Evolutionary conservation across 2,113 vertebrate species (phyloP), one percentile per base, ranked within the genome.

Genomic region (Myrmecophaga tridactyla): DNA sequence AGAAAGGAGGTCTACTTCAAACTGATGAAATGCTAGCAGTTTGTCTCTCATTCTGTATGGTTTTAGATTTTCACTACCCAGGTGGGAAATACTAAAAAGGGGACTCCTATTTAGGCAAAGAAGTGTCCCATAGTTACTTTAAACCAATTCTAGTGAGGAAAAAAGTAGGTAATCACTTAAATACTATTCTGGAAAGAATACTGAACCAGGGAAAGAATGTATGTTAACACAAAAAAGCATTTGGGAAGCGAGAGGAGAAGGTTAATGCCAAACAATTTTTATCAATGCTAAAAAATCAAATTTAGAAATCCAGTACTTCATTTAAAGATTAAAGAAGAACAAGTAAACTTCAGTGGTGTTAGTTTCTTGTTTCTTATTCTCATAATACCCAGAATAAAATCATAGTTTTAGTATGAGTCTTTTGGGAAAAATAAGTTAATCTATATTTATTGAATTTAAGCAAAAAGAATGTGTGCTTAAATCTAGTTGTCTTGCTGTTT

Each of bases 1-100:
- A 95, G 36, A 96, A 94, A 70, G 48, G 3, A 92, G 10, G 17
- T 86, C 36, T 94, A 73, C n/a, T 94, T 96, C 34, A 88, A 23
- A 92, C 8, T 65, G 7, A 92, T 23, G 13, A 88, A 86, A 96
- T 85, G 60, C 36, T n/a, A 90, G n/a, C 56, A 73, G 36, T 85
- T 21, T 72, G 23, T 43, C 67, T 43, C 14, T 53, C 6, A 70
- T 43, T 85, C 46, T 86, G n/a, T 48, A 56, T n/a, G 25, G 31
- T n/a, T 51, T 69, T 70, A 80, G 20, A 58, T 73, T 92, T 95
- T 89, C 81, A 73, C 4, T 39, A 84, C 46, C 27, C 23, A 85
- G 2, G 81, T 3, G 72, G 62, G 27, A 75, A 48, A 88, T 0
- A 29, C 58, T 89, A 88, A 67, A 87, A 73, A 15, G 9, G 1